Base-by-base conservation (phyloP, 1,140 invertebrate species). In the Myzus persicae region DNA sequence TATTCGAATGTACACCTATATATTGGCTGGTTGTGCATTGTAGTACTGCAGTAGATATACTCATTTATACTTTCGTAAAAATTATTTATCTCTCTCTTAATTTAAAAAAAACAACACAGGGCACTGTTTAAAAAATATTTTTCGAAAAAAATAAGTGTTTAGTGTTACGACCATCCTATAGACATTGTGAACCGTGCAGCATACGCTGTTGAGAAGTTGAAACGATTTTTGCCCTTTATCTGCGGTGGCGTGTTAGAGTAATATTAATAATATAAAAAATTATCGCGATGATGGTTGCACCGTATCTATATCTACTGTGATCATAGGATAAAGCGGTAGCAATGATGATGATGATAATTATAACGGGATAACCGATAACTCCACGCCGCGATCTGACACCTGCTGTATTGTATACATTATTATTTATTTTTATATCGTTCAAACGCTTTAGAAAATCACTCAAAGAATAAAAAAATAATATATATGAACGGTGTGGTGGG, bases 281-380 rank as follows among this genome's bases (percentile, higher is more conserved):
- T 24, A 38, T 82, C 36, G 20, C 36, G 36, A 81, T 31, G 9
- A 67, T 67, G 59, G n/a, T 76, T n/a, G 14, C 11, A 67, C 31
- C 31, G 31, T n/a, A 81, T 11, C 14, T 20, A 38, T 82, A 38
- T 24, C 14, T 38, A 18, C 31, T 76, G 14, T 76, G 5, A 76
- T 51, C 48, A 51, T 51, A 51, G 4, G 14, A n/a, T n/a, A 76
- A n/a, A n/a, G 54, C 11, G 6, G 59, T 76, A 76, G 59, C 31
- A 59, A 59, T 59, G n/a, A 76, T 76, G 59, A 76, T n/a, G n/a
- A 76, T 76, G 59, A 67, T 67, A n/a, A 76, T 76, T 18, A 76
- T 76, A 76, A 76, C n/a, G 59, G n/a, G 31, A 76, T 76, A 76
- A 76, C 20, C 81, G 7, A 84, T 84, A 84, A 84, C 38, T 84